phyloP scores from a whole-genome alignment of 2,113 vertebrate species.

The Galemys pyrenaicus region DNA sequence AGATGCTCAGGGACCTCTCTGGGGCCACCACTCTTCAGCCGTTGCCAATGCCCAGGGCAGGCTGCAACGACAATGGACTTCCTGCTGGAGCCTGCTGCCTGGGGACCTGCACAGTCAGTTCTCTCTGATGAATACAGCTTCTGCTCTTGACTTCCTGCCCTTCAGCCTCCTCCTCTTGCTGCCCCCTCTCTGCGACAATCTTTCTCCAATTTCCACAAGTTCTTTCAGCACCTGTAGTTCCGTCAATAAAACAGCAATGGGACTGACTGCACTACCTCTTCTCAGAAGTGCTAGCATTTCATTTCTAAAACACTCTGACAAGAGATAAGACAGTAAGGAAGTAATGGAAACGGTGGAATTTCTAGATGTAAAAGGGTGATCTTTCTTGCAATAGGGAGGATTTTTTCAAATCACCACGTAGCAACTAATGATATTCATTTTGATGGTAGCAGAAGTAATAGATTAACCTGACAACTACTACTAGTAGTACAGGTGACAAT shows the following conservation, averaged over 20 bases:
- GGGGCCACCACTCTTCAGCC: background rate
- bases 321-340: background rate
- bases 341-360: background rate
- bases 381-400: background rate
- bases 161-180: background rate
- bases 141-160: background rate
- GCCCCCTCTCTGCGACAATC: background rate
- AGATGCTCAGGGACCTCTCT: slow-evolving; percentile 19
- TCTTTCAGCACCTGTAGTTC: background rate
- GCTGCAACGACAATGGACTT: slow-evolving; percentile 65
- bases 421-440: background rate
- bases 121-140: slow-evolving; percentile 13
- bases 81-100: background rate
- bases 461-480: background rate
- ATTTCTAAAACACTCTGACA: background rate
- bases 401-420: background rate
- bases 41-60: background rate
- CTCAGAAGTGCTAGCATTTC: background rate
- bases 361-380: background rate
- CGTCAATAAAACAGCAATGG: background rate
- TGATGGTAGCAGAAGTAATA: background rate
- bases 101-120: background rate
- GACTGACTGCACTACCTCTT: background rate
- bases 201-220: background rate
- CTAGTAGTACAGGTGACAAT: background rate